Base-by-base conservation (phyloP, 2,888 invertebrate genomes). In the Scelioninae gen. 2 region DNA sequence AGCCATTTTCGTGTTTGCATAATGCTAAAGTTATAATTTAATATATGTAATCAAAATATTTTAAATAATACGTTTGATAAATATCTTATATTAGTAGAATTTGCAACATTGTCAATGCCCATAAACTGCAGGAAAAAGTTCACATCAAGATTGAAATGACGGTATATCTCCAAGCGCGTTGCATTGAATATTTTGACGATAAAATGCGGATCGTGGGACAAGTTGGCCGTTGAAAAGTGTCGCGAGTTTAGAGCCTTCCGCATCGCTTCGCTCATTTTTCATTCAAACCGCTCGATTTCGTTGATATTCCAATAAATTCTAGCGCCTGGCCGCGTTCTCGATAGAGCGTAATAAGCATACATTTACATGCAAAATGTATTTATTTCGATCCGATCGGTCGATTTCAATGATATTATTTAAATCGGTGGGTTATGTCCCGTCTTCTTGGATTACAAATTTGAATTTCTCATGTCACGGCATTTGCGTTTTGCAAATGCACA, bases 221-320 rank as follows among this genome's bases (percentile, higher is more conserved):
- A 58, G 50, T 57, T 61, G 50, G 58, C 63, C 65, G 69, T 73
- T 72, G 65, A 73, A 75, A 75, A 75, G 63, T 75, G 74, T 72
- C 73, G 67, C 69, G 57, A 74, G 78, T 82, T 82, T 79, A 79
- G 80, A 81, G 78, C 78, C 78, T 84, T 84, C 82, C 83, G 75
- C 80, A 60, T 83, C 83, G 82, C 81, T 84, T 81, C 64, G 67
- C 77, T 57, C 81, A 78, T 79, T 82, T 83, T 79, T 83, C 80
- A 83, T 84, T 83, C 82, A 80, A 81, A 82, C 61, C 48, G 72
- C 37, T 67, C 63, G 68, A 68, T 74, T 68, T 58, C 63, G 64
- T 71, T 71, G 71, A 67, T 61, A 72, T 67, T 67, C 52, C 79
- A 70, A 83, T 82, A 81, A 81, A 82, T 82, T 80, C 79, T 80